A percentile compares a stretch with the other conserved stretches of the same genome.
phyloP scores from a whole-genome alignment of 1,140 invertebrate species.

The Philopotamus ludificatus region DNA sequence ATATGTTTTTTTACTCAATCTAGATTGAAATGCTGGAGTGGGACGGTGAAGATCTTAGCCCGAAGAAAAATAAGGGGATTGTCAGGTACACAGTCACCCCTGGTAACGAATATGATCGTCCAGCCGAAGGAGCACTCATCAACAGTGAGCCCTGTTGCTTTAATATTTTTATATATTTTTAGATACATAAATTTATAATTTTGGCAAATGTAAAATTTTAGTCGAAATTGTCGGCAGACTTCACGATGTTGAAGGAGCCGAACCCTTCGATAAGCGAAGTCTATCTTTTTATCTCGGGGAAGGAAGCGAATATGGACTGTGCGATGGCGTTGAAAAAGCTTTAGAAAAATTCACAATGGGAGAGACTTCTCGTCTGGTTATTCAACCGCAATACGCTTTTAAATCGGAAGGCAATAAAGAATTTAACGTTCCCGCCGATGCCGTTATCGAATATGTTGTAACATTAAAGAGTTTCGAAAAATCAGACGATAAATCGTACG shows the following conservation, averaged over 20 bases:
- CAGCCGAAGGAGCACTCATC: slow-evolving; percentile 77
- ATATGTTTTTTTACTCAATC: slow-evolving; percentile 36
- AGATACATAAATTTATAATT: slow-evolving; percentile 20
- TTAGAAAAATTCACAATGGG: slow-evolving; percentile 79
- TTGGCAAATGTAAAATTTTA: slow-evolving; percentile 58
- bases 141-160: slow-evolving; percentile 58
- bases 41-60: slow-evolving; percentile 84
- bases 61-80: slow-evolving; percentile 80
- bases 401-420: slow-evolving; percentile 68
- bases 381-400: slow-evolving; percentile 83
- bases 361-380: slow-evolving; percentile 75
- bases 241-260: slow-evolving; percentile 42
- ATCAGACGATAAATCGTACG: slow-evolving; percentile 82
- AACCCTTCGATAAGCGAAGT: slow-evolving; percentile 59
- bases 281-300: slow-evolving; percentile 86
- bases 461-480: slow-evolving; percentile 83
- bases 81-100: slow-evolving; percentile 66
- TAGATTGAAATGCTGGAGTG: slow-evolving; percentile 84
- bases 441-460: slow-evolving; percentile 78
- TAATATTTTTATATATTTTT: slow-evolving; percentile 8
- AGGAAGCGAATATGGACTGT: slow-evolving; percentile 70
- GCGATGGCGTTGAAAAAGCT: slow-evolving; percentile 83
- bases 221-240: slow-evolving; percentile 77
- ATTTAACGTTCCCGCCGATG: slow-evolving; percentile 74
- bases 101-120: slow-evolving; percentile 68